Evolutionary conservation across 2,888 invertebrate species (phyloP), one percentile per base, ranked within the genome.

Genomic region (Philaethria dido): DNA sequence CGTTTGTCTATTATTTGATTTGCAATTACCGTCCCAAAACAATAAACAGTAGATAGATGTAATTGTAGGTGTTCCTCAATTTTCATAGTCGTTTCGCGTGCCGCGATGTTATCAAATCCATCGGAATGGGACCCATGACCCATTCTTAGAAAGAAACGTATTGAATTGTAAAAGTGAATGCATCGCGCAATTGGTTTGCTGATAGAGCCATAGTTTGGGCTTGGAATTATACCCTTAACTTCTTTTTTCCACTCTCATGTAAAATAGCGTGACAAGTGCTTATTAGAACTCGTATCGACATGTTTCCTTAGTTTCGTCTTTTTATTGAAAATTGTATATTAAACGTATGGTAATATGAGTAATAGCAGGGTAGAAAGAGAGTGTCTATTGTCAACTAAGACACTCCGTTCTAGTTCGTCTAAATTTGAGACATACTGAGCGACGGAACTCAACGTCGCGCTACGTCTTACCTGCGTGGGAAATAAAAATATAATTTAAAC

Each of bases 71-170:
- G 79, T 85, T 75, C 78, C 83, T 87, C 82, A 85, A 82, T 84
- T 85, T 84, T 84, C 85, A 86, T 86, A 77, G 78, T 82, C 42
- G 69, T 69, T 78, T 87, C 76, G 85, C 87, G 87, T 86, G 85
- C 62, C 45, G 68, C 70, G 75, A 74, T 77, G 73, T 68, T 69
- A 75, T 76, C 77, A 71, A 64, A 9, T 29, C 52, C 16, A 52
- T 66, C 60, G 44, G 33, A 69, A 63, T 65, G 22, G 68, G 62
- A 63, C 50, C 57, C 47, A 42, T 57, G 62, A 63, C 50, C 57
- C 47, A 42, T 57, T 65, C 50, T 50, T 65, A 45, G 57, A 65
- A 57, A 57, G 57, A 62, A 68, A 50, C 44, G 47, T 64, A 68
- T 68, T 68, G 68, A 64, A 68, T 61, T 57, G 61, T 48, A 42